These are phyloP conservation scores for Anseranas semipalmata DNA, from an alignment of 2,113 vertebrate genomes.

Conservation along the genomic window DNA sequence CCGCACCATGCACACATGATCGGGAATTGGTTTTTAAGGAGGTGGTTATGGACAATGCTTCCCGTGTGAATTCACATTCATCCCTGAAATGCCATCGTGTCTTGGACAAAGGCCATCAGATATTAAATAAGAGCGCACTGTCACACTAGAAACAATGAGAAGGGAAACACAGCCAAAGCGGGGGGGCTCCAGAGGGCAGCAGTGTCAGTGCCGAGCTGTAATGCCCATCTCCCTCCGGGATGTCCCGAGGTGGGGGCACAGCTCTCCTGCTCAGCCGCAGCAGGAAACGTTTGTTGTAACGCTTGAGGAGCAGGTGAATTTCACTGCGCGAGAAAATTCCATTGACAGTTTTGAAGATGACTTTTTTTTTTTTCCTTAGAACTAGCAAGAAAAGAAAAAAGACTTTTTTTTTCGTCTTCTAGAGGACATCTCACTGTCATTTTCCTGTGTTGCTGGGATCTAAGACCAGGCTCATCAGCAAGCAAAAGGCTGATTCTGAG, in stretches of 20 bases:
- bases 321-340: neutral
- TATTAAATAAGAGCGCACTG: neutral
- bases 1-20: fast-evolving
- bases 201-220: neutral
- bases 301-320: neutral
- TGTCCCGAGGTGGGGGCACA: neutral
- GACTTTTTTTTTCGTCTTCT: neutral
- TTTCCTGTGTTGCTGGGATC: neutral
- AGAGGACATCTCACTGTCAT: neutral
- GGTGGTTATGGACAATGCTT: neutral
- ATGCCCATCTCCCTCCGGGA: neutral
- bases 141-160: neutral
- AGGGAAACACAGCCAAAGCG: neutral
- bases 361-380: neutral
- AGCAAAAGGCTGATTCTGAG: neutral
- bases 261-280: neutral
- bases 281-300: neutral
- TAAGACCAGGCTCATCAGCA: neutral
- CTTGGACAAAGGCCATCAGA: neutral
- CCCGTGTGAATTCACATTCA: neutral
- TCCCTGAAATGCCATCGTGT: neutral
- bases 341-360: neutral
- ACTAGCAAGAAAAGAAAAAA: neutral
- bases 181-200: neutral
- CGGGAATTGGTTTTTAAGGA: neutral